Conservation (phyloP, 2,113 vertebrate species). For the Tursiops truncatus region DNA sequence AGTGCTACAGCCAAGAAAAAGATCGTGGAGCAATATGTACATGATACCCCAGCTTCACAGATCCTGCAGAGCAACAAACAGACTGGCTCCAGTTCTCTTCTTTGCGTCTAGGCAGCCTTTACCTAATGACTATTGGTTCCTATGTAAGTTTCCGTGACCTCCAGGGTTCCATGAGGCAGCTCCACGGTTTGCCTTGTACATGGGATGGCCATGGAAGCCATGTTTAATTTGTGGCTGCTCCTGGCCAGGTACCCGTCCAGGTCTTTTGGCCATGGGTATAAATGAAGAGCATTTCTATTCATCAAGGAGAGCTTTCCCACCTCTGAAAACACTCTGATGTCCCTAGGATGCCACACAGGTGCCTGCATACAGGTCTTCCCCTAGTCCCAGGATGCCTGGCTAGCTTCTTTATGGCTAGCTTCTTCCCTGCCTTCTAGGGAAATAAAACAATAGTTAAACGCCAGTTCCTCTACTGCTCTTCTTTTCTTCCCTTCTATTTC, state of each 20-base stretch:
- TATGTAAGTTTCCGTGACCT: not conserved
- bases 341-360: not conserved
- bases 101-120: not conserved
- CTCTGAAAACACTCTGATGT: not conserved
- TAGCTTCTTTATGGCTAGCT: not conserved
- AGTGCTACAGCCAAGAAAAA: constrained; percentile 24
- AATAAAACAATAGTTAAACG: not conserved
- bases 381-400: not conserved
- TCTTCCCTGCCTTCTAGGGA: not conserved
- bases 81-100: not conserved
- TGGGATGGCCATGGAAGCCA: not conserved
- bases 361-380: not conserved
- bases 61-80: not conserved
- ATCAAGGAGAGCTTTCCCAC: not conserved
- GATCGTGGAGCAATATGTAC: not conserved
- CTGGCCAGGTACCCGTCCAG: not conserved
- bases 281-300: constrained; percentile 8
- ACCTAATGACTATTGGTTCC: not conserved
- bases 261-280: not conserved
- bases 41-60: not conserved
- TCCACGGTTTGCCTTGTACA: not conserved
- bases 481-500: not conserved
- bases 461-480: not conserved
- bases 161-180: not conserved
- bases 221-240: not conserved